A percentile compares a stretch with the other conserved stretches of the same genome.
These are phyloP conservation scores for Pseudochromis fuscus DNA, from an alignment of 2,797 vertebrate genomes.

Conservation along the genomic window DNA sequence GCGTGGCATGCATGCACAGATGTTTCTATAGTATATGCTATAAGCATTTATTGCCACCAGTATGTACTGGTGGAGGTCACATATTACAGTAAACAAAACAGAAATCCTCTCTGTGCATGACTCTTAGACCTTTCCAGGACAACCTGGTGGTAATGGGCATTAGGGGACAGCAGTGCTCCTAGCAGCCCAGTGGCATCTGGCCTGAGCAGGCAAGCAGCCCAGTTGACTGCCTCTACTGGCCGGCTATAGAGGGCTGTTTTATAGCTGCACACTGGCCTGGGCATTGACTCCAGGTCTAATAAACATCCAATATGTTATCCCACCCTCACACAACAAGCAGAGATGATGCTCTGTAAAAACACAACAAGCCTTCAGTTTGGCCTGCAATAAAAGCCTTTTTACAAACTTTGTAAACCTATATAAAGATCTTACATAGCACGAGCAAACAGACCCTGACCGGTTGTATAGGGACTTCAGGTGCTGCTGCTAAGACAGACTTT, in stretches of 20 bases:
- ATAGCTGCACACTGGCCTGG: constrained; percentile 75
- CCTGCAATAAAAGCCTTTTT: constrained; percentile 79
- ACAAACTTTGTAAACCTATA: constrained; percentile 73
- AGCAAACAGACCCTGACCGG: constrained; percentile 40
- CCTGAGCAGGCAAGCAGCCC: constrained; percentile 69
- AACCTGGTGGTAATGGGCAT: constrained; percentile 64
- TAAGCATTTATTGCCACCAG: constrained; percentile 21
- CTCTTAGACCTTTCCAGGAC: constrained; percentile 58
- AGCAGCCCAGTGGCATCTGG: constrained; percentile 80
- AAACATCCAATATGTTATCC: constrained; percentile 84
- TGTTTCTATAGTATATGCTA: constrained; percentile 30
- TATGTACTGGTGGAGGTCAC: constrained; percentile 43
- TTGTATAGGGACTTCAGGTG: constrained; percentile 41
- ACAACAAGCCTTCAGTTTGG: constrained; percentile 71
- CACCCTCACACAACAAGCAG: constrained; percentile 73
- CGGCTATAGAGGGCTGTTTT: constrained; percentile 74
- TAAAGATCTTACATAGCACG: constrained; percentile 61
- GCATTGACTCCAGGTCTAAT: constrained; percentile 79
- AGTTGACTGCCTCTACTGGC: constrained; percentile 74
- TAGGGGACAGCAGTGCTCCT: constrained; percentile 62
- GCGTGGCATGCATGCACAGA: constrained; percentile 16
- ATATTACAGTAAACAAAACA: constrained; percentile 58
- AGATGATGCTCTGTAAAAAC: constrained; percentile 81
- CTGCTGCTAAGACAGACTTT: constrained; percentile 25
- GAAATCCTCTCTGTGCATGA: constrained; percentile 39